Evolutionary conservation across 2,797 vertebrate species (phyloP).

Genomic region (Sebastes vulpes): DNA sequence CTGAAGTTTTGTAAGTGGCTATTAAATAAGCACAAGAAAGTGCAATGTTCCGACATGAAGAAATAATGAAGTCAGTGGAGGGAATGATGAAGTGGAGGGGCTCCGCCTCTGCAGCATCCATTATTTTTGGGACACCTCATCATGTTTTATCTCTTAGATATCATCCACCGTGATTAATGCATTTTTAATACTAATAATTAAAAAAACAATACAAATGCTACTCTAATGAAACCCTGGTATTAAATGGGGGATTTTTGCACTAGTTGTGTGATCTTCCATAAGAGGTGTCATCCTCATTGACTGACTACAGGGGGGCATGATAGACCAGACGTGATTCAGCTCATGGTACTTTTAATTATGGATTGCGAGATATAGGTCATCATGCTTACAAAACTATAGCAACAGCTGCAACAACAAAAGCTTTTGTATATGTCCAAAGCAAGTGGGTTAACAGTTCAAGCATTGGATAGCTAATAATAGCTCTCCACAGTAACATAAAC

Average conservation of each 20-base stretch:
- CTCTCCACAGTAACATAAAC: neutral
- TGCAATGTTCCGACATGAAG: slow-evolving; percentile 24
- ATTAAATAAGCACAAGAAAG: slow-evolving; percentile 8
- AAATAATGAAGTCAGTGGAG: slow-evolving; percentile 50
- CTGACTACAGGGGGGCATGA: neutral
- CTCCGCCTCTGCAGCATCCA: slow-evolving; percentile 22
- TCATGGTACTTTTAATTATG: neutral
- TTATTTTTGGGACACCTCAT: slow-evolving; percentile 27
- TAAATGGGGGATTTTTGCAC: neutral
- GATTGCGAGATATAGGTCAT: neutral
- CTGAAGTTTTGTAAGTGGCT: slow-evolving; percentile 7
- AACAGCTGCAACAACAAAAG: neutral
- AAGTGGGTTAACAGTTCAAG: neutral
- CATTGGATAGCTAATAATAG: neutral
- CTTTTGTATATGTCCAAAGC: neutral
- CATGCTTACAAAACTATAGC: neutral
- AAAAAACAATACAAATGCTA: neutral
- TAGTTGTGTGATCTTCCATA: neutral
- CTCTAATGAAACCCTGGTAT: neutral
- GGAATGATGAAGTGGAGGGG: slow-evolving; percentile 44
- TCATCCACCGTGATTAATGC: slow-evolving; percentile 4
- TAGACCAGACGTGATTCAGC: neutral
- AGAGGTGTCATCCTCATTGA: neutral
- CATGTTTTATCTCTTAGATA: slow-evolving; percentile 11
- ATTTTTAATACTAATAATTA: neutral